phyloP scores from a whole-genome alignment of 2,888 invertebrate genomes.

The Tetrapedia diversipes region DNA sequence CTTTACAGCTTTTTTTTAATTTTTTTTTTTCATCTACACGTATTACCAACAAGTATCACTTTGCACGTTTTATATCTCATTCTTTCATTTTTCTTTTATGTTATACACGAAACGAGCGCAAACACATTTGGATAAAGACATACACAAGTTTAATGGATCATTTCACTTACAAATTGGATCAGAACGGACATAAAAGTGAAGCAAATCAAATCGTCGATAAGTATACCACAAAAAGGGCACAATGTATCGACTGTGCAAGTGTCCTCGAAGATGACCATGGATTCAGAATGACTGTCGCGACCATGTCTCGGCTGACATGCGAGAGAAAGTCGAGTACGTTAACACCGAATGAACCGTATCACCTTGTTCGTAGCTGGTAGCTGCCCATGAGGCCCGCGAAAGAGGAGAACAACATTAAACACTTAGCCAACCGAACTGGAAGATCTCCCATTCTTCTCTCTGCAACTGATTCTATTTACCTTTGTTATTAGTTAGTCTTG shows the following conservation, averaged over 20 bases:
- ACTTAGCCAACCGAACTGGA: too few species aligned
- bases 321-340: constrained; percentile 61
- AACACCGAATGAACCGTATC: constrained; percentile 53
- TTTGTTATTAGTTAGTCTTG: too few species aligned
- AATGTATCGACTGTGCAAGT: constrained; percentile 10
- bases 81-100: neutral
- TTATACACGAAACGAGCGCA: neutral
- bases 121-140: neutral
- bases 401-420: constrained; percentile 20
- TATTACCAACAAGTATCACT: neutral
- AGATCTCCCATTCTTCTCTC: too few species aligned
- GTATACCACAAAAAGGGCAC: neutral
- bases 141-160: neutral
- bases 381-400: constrained; percentile 19
- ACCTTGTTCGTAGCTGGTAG: constrained; percentile 42
- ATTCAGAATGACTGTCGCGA: constrained; percentile 52
- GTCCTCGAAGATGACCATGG: constrained; percentile 59
- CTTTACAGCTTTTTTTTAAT: too few species aligned
- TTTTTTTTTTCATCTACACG: too few species aligned
- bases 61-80: neutral
- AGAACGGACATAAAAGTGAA: neutral
- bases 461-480: too few species aligned
- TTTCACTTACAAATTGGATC: neutral
- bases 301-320: constrained; percentile 27
- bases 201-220: neutral